A percentile compares a stretch with the other conserved stretches of the same genome.
Conservation (phyloP, 2,888 invertebrate species). For the Cephus sareptanus region DNA sequence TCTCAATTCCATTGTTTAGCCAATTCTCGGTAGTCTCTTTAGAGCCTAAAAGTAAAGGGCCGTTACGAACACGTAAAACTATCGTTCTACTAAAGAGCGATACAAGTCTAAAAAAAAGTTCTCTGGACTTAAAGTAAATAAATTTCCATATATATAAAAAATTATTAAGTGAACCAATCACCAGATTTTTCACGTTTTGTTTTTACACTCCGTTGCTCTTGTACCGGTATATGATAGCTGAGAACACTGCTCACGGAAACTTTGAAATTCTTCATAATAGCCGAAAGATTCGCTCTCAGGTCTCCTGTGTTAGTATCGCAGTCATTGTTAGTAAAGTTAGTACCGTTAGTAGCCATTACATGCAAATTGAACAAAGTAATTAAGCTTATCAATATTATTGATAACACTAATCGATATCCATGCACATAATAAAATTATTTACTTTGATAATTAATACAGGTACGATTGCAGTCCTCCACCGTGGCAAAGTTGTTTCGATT, state of each 20-base stretch:
- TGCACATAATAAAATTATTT: slow-evolving; percentile 24
- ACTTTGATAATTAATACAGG: slow-evolving; percentile 72
- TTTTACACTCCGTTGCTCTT: slow-evolving; percentile 52
- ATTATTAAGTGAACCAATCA: slow-evolving; percentile 33
- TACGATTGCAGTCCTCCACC: slow-evolving; percentile 75
- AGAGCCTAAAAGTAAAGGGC: background rate
- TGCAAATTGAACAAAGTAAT: background rate
- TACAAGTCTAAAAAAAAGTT: background rate
- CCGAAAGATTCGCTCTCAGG: slow-evolving; percentile 41
- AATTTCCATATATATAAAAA: background rate
- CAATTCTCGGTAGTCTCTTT: background rate
- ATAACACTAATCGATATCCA: background rate
- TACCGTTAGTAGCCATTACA: background rate
- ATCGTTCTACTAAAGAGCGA: background rate
- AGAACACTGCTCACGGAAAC: slow-evolving; percentile 61
- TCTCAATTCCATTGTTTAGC: slow-evolving; percentile 43
- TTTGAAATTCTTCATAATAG: slow-evolving; percentile 55
- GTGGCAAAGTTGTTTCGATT: slow-evolving; percentile 89
- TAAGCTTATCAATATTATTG: background rate
- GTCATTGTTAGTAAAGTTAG: background rate
- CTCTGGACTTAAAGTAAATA: too few species aligned
- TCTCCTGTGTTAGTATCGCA: slow-evolving; percentile 35
- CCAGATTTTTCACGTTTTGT: slow-evolving; percentile 56
- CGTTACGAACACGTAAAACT: background rate
- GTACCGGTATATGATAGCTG: slow-evolving; percentile 60